A percentile compares a stretch with the other conserved stretches of the same genome.
Evolutionary conservation across 1,140 invertebrate genomes (phyloP).

Genomic region (Drosophila athabasca): DNA sequence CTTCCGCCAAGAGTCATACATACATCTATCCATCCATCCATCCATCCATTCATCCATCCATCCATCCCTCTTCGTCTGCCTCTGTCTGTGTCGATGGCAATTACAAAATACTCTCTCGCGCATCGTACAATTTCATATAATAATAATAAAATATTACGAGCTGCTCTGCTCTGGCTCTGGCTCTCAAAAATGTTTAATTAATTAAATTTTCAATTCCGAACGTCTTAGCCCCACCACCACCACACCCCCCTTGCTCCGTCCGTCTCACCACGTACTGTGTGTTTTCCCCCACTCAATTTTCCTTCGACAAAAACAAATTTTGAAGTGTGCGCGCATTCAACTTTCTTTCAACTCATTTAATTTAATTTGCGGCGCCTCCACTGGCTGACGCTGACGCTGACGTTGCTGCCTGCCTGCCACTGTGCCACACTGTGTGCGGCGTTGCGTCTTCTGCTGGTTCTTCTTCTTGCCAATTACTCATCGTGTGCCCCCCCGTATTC

Average conservation of each 20-base stretch:
- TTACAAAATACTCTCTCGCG: constrained; percentile 58
- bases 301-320: constrained; percentile 68
- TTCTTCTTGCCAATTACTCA: constrained; percentile 78
- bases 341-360: constrained; percentile 83
- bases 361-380: constrained; percentile 77
- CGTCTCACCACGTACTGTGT: too few species aligned
- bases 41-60: constrained; percentile 17
- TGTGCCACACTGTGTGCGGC: background rate
- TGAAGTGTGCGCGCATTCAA: constrained; percentile 78
- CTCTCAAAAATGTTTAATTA: constrained; percentile 80
- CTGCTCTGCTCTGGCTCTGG: too few species aligned
- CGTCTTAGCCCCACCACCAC: constrained; percentile 29
- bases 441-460: constrained; percentile 19
- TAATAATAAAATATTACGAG: constrained; percentile 75
- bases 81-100: constrained; percentile 38
- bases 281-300: constrained; percentile 11
- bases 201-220: constrained; percentile 80
- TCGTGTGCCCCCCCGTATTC: constrained; percentile 68
- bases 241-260: background rate
- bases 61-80: constrained; percentile 12
- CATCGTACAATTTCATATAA: constrained; percentile 56
- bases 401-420: background rate
- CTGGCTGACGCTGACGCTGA: constrained; percentile 32
- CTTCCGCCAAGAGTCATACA: too few species aligned
- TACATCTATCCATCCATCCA: background rate